A percentile compares a stretch with the other conserved stretches of the same genome.
Conservation (phyloP, 23 tunicate genomes). For the Styela clava region DNA sequence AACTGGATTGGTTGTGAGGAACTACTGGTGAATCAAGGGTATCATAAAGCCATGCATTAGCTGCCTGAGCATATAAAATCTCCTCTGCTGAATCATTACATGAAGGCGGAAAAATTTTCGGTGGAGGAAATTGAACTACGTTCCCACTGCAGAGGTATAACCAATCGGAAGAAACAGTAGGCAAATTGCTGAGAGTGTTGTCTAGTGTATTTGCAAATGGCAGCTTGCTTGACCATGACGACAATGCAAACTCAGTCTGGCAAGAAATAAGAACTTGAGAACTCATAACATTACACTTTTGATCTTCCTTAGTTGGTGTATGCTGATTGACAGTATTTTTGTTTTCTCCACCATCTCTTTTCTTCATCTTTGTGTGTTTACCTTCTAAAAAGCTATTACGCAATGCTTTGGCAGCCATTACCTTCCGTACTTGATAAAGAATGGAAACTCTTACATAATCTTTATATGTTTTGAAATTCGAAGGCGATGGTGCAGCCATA, state of each 20-base stretch:
- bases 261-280: not conserved
- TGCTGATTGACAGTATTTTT: not conserved
- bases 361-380: not conserved
- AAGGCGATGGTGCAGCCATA: not conserved
- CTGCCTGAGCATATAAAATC: not conserved
- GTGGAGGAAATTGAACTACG: not conserved
- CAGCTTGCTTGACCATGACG: not conserved
- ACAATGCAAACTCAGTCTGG: not conserved
- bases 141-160: not conserved
- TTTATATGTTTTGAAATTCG: not conserved
- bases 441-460: not conserved
- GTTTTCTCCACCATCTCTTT: not conserved
- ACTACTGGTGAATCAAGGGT: not conserved
- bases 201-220: not conserved
- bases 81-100: not conserved
- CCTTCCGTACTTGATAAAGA: slow-evolving; percentile 4
- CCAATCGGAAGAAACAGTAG: not conserved
- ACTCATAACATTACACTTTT: not conserved
- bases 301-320: not conserved
- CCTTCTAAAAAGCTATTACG: not conserved
- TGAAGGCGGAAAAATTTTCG: not conserved
- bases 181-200: not conserved
- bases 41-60: not conserved
- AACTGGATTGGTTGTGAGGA: not conserved
- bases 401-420: not conserved